These are phyloP conservation scores for Vesta saturnalis DNA, from an alignment of 2,888 invertebrate species.

Conservation along the genomic window DNA sequence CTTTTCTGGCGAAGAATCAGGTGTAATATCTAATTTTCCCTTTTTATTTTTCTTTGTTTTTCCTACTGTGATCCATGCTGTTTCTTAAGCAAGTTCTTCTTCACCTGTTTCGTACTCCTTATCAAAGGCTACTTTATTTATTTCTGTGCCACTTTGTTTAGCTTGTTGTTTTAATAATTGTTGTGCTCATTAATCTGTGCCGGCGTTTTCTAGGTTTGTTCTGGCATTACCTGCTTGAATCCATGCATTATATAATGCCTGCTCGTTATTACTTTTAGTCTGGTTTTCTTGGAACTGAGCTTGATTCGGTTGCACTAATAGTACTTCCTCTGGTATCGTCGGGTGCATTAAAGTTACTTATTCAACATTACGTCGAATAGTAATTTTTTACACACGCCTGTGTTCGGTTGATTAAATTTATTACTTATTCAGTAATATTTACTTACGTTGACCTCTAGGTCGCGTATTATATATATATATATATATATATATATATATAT, in stretches of 20 bases:
- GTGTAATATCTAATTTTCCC: too few relatives aligned
- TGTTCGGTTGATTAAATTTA: too few relatives aligned
- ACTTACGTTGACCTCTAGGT: too few relatives aligned
- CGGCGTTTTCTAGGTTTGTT: not conserved
- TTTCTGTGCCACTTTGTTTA: not conserved
- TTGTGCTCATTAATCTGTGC: not conserved
- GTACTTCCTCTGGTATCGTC: slow-evolving; percentile 12
- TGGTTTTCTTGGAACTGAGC: slow-evolving; percentile 13
- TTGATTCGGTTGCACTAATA: slow-evolving; percentile 13
- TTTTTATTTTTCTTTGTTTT: slow-evolving; percentile 9
- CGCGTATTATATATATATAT: too few relatives aligned
- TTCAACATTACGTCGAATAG: too few relatives aligned
- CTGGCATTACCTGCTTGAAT: slow-evolving; percentile 8
- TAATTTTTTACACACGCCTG: too few relatives aligned
- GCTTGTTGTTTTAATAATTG: slow-evolving; percentile 5
- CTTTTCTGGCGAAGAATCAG: slow-evolving; percentile 8
- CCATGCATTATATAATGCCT: slow-evolving; percentile 13
- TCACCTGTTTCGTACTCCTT: not conserved
- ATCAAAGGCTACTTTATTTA: not conserved
- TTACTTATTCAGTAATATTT: too few relatives aligned
- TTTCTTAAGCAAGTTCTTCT: not conserved
- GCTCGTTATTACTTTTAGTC: slow-evolving; percentile 7
- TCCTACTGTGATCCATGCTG: too few relatives aligned
- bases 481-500: too few relatives aligned
- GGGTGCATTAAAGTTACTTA: not conserved